Evolutionary conservation across 2,888 invertebrate genomes (phyloP).

Genomic region (Noctua fimbriata): DNA sequence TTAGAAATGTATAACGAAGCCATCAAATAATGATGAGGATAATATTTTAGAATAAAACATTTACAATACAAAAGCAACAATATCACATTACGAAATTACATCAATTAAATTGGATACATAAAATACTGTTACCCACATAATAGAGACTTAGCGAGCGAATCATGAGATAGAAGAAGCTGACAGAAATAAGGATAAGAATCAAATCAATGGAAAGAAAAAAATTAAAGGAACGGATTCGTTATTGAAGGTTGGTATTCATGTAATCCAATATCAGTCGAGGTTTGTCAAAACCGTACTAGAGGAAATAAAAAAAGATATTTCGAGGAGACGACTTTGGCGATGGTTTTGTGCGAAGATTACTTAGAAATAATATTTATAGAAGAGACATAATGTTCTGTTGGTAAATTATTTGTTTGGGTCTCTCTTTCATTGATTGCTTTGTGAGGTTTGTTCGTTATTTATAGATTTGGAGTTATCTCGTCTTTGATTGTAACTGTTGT

Average conservation of each 20-base stretch:
- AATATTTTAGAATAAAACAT: slow-evolving; percentile 2
- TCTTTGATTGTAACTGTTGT: slow-evolving; percentile 12
- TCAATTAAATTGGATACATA: slow-evolving; percentile 35
- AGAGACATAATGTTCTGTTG: slow-evolving; percentile 32
- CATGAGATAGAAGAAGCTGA: slow-evolving; percentile 29
- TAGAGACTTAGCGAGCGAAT: slow-evolving; percentile 10
- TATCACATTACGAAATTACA: slow-evolving; percentile 14
- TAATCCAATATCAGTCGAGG: slow-evolving; percentile 62
- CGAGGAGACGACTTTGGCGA: slow-evolving; percentile 26
- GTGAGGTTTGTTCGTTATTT: slow-evolving; percentile 23
- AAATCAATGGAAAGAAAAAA: slow-evolving; percentile 51
- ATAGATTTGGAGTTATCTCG: background rate
- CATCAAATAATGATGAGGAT: background rate
- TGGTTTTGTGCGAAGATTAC: slow-evolving; percentile 48
- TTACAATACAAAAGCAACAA: slow-evolving; percentile 3
- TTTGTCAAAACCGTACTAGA: slow-evolving; percentile 57
- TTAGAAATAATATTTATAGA: slow-evolving; percentile 55
- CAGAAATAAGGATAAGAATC: slow-evolving; percentile 40
- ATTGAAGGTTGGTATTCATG: slow-evolving; percentile 50
- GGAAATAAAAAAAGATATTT: slow-evolving; percentile 54
- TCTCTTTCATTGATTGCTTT: slow-evolving; percentile 43
- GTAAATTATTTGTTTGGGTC: slow-evolving; percentile 49
- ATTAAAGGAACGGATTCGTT: slow-evolving; percentile 47
- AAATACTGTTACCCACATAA: slow-evolving; percentile 26
- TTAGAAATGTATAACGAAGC: background rate